A percentile compares a stretch with the other conserved stretches of the same genome.
These are phyloP conservation scores for Tokudaia muenninki DNA, from an alignment of 2,797 vertebrate genomes.

Conservation along the genomic window DNA sequence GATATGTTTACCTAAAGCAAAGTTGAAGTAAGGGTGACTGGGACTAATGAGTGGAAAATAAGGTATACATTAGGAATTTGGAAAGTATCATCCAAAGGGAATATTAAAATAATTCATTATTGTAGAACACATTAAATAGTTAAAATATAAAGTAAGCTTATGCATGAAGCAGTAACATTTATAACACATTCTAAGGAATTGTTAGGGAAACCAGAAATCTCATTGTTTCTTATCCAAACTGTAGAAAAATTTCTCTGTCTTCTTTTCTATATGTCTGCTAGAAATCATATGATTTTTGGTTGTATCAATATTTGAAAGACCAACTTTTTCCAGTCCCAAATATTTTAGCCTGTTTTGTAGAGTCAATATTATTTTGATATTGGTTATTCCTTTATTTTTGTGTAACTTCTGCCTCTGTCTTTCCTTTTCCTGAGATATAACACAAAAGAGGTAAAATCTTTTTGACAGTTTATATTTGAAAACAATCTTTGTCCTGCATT, in stretches of 20 bases:
- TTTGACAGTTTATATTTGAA: constrained; percentile 25
- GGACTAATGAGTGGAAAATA: not conserved
- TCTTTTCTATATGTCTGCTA: not conserved
- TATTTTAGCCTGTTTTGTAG: not conserved
- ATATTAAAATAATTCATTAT: not conserved
- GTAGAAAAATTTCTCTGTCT: not conserved
- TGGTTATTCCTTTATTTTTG: not conserved
- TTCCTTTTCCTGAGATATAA: not conserved
- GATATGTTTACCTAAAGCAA: not conserved
- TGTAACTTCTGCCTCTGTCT: not conserved
- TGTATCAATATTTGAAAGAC: constrained; percentile 10
- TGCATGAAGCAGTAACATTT: not conserved
- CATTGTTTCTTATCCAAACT: not conserved
- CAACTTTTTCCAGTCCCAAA: not conserved
- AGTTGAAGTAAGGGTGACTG: not conserved
- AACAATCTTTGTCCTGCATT: not conserved
- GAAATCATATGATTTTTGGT: not conserved
- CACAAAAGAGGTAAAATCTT: not conserved
- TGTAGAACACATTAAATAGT: not conserved
- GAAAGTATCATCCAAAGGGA: not conserved
- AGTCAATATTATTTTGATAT: not conserved
- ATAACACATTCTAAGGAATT: not conserved
- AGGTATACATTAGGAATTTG: not conserved
- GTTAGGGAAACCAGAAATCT: not conserved
- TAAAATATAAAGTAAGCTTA: not conserved